phyloP scores from a whole-genome alignment of 2,113 vertebrate species.

The Petaurus breviceps region DNA sequence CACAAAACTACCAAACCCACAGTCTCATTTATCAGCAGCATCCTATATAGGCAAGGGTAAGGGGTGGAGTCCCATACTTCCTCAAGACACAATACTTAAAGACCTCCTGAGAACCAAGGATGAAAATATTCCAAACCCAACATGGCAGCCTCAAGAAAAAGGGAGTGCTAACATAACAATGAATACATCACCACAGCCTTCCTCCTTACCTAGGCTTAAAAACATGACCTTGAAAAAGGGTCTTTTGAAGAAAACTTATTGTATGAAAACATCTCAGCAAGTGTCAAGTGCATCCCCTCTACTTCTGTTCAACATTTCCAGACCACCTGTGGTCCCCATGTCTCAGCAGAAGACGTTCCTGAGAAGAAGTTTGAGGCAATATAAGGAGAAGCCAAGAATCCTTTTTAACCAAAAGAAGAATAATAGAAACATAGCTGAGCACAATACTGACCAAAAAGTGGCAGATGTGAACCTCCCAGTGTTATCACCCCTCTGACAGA shows the following conservation, averaged over 20 bases:
- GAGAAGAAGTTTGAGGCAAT: constrained; percentile 80
- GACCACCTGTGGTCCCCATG: constrained; percentile 78
- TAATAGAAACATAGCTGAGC: constrained; percentile 85
- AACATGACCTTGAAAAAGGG: constrained; percentile 80
- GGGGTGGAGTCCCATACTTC: constrained; percentile 49
- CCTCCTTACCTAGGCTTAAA: constrained; percentile 82
- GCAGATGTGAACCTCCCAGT: constrained; percentile 85
- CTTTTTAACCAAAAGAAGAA: constrained; percentile 69
- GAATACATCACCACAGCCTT: constrained; percentile 68
- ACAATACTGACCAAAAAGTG: constrained; percentile 79
- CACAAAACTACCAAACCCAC: constrained; percentile 64
- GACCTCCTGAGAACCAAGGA: constrained; percentile 76
- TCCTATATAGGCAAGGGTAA: constrained; percentile 75
- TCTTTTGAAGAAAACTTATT: constrained; percentile 83
- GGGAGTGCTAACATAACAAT: constrained; percentile 55
- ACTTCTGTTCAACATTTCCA: constrained; percentile 80
- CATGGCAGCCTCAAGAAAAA: constrained; percentile 57
- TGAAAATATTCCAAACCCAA: constrained; percentile 72
- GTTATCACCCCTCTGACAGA: constrained; percentile 83
- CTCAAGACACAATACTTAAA: constrained; percentile 74
- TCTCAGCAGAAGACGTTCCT: constrained; percentile 82
- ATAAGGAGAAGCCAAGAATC: constrained; percentile 82
- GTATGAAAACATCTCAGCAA: constrained; percentile 78
- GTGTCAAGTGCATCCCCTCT: constrained; percentile 65
- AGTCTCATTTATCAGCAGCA: constrained; percentile 77